phyloP scores from a whole-genome alignment of 2,113 vertebrate genomes.

The Lampris megalopsis region DNA sequence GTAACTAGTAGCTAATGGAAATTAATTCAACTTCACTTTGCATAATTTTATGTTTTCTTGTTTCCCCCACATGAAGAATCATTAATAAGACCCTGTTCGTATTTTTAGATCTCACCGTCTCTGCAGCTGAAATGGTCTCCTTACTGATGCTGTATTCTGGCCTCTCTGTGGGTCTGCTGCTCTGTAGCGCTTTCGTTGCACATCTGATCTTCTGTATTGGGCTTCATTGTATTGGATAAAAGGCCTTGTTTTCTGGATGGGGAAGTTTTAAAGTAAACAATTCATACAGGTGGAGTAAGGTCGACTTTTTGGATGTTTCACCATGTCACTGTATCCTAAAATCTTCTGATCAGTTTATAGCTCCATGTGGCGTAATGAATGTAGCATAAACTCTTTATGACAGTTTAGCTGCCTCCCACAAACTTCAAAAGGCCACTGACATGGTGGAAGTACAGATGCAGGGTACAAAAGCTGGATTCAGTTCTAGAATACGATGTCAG shows the following conservation, averaged over 20 bases:
- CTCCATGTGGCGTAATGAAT: too few relatives aligned
- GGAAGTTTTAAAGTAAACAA: not conserved
- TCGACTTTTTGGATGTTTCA: too few relatives aligned
- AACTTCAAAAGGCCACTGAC: too few relatives aligned
- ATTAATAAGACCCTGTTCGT: not conserved
- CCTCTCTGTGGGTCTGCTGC: slow-evolving; percentile 84
- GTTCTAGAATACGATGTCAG: too few relatives aligned
- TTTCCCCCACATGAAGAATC: not conserved
- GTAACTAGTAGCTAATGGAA: too few relatives aligned
- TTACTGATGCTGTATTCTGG: slow-evolving; percentile 75
- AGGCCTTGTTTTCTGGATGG: slow-evolving; percentile 72
- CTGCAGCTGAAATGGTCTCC: slow-evolving; percentile 82
- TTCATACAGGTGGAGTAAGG: not conserved
- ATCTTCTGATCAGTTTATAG: not conserved
- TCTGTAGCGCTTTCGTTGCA: slow-evolving; percentile 82
- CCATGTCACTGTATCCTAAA: too few relatives aligned
- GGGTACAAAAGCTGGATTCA: too few relatives aligned
- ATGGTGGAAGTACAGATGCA: too few relatives aligned
- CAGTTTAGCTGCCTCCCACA: too few relatives aligned
- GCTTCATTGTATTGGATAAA: slow-evolving; percentile 82
- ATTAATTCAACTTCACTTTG: too few relatives aligned
- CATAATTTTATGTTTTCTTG: not conserved
- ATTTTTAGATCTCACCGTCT: slow-evolving; percentile 82
- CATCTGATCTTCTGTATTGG: slow-evolving; percentile 84
- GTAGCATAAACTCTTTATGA: too few relatives aligned